Evolutionary conservation across 2,797 vertebrate genomes (phyloP).

Genomic region (Melanogrammus aeglefinus): DNA sequence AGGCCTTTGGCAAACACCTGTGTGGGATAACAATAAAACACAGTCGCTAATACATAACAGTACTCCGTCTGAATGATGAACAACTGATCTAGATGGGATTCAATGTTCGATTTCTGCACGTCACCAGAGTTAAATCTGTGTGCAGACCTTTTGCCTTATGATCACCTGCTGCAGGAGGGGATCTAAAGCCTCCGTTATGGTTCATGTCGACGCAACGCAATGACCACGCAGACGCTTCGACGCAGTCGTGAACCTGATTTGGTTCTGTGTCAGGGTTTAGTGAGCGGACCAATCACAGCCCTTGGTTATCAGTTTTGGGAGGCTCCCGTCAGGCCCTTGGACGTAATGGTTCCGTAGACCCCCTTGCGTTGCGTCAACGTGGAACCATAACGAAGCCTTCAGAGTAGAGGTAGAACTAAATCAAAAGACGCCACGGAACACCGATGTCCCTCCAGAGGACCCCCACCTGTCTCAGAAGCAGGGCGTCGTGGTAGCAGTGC

Average conservation of each 20-base stretch:
- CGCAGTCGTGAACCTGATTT: too few species aligned
- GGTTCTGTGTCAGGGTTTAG: too few species aligned
- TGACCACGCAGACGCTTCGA: too few species aligned
- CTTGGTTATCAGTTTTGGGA: too few species aligned
- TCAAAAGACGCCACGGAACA: neutral
- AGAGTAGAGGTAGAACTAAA: neutral
- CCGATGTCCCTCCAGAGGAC: neutral
- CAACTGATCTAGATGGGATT: neutral
- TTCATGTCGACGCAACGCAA: too few species aligned
- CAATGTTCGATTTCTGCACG: neutral
- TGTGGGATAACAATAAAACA: slow-evolving; percentile 5
- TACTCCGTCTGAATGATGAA: neutral
- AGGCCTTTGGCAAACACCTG: slow-evolving; percentile 73
- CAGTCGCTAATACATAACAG: neutral
- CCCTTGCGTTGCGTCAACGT: too few species aligned
- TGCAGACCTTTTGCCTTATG: neutral
- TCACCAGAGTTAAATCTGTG: neutral
- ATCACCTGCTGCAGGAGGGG: neutral
- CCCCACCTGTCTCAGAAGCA: slow-evolving; percentile 68
- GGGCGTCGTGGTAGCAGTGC: slow-evolving; percentile 52
- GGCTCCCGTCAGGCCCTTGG: too few species aligned
- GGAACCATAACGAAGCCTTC: too few species aligned
- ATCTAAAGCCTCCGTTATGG: neutral
- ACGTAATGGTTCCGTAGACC: too few species aligned
- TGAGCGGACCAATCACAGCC: too few species aligned